Conservation (phyloP, 2,113 vertebrate species). For the Callospermophilus lateralis region DNA sequence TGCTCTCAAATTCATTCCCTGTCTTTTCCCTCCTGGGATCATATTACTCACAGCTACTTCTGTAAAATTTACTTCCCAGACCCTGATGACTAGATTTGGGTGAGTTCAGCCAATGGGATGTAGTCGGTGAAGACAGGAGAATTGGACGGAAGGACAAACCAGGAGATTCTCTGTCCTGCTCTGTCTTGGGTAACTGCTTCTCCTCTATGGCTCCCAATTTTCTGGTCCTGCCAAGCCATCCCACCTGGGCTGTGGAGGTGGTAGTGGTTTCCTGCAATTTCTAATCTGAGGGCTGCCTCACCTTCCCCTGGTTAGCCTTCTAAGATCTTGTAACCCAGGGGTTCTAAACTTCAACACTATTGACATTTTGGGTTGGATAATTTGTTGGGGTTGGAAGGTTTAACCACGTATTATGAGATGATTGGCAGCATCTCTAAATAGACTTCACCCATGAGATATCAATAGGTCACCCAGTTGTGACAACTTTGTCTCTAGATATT, state of each 20-base stretch:
- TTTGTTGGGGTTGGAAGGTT: background rate
- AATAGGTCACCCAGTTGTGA: background rate
- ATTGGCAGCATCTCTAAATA: background rate
- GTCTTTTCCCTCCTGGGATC: too few relatives aligned
- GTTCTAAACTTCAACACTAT: background rate
- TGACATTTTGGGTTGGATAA: background rate
- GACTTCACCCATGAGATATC: background rate
- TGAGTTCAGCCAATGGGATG: background rate
- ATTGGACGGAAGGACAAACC: background rate
- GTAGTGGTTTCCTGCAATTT: background rate
- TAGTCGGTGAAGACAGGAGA: background rate
- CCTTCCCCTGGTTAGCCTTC: background rate
- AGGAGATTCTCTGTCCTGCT: background rate
- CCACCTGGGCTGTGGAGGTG: background rate
- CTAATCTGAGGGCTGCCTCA: background rate
- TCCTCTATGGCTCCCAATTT: background rate
- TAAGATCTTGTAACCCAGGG: background rate
- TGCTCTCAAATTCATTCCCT: too few relatives aligned
- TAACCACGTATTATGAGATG: background rate
- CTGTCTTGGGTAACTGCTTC: background rate
- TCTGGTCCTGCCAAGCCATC: background rate
- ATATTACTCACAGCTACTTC: too few relatives aligned
- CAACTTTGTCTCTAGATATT: background rate
- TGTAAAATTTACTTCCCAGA: background rate
- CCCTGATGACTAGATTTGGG: background rate